Evolutionary conservation across 2,888 invertebrate species (phyloP).

Genomic region (Melipona beecheii): DNA sequence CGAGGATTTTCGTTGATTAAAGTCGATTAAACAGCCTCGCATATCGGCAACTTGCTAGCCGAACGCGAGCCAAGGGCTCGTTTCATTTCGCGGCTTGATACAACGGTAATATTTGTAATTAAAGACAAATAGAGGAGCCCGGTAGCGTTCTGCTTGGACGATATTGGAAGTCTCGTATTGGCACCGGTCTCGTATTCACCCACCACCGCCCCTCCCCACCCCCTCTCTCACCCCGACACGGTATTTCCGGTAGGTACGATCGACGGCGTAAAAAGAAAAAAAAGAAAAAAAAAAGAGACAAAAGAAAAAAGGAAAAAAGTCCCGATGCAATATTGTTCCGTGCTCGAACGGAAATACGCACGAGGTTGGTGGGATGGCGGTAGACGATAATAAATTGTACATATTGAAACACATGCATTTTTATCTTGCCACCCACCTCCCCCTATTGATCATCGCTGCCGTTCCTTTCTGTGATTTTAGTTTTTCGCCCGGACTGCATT

Average conservation of each 20-base stretch:
- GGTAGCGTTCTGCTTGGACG: neutral
- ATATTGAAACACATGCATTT: neutral
- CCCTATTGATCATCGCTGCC: neutral
- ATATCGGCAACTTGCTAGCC: neutral
- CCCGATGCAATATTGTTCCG: neutral
- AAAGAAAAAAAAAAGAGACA: no score
- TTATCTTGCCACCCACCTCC: neutral
- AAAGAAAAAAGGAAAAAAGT: neutral
- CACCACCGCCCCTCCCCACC: no score
- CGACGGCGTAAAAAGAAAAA: neutral
- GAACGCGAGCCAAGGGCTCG: no score
- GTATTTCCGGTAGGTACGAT: neutral
- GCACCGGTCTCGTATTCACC: neutral
- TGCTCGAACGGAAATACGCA: neutral
- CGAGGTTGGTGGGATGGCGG: neutral
- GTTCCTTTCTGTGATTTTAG: neutral
- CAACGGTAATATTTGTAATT: slow-evolving; percentile 25
- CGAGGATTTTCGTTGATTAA: neutral
- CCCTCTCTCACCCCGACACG: no score
- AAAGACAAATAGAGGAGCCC: slow-evolving; percentile 12
- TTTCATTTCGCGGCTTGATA: neutral
- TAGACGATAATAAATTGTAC: slow-evolving; percentile 13
- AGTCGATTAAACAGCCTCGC: neutral
- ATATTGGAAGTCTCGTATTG: slow-evolving; percentile 14
- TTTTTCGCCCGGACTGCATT: neutral